Conservation (phyloP, 1,140 invertebrate genomes). For the Monochamus saltuarius region DNA sequence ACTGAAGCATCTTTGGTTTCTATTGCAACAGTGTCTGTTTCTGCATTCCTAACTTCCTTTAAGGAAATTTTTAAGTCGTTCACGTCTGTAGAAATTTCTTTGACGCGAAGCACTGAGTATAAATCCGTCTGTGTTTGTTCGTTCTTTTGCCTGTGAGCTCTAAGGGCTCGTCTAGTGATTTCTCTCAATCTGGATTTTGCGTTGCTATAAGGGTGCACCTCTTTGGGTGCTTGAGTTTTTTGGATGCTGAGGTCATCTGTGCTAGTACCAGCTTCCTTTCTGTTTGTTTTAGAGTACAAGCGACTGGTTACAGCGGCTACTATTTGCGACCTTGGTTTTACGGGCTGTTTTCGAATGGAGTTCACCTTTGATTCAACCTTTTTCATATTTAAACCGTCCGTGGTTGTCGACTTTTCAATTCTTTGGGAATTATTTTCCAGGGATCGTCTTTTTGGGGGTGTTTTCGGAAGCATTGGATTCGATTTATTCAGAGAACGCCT, state of each 20-base stretch:
- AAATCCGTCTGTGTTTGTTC: slow-evolving; percentile 62
- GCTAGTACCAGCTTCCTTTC: slow-evolving; percentile 56
- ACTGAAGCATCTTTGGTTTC: slow-evolving; percentile 47
- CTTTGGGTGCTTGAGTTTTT: slow-evolving; percentile 53
- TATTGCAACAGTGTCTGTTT: slow-evolving; percentile 37
- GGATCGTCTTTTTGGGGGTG: slow-evolving; percentile 22
- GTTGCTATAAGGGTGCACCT: slow-evolving; percentile 58
- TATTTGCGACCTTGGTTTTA: slow-evolving; percentile 59
- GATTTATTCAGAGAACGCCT: slow-evolving; percentile 34
- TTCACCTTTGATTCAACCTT: slow-evolving; percentile 36
- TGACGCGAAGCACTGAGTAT: slow-evolving; percentile 55
- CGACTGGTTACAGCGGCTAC: slow-evolving; percentile 69
- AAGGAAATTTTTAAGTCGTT: slow-evolving; percentile 55
- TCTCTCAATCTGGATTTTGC: slow-evolving; percentile 58
- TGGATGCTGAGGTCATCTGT: slow-evolving; percentile 49
- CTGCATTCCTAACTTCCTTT: slow-evolving; percentile 42
- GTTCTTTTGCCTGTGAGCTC: slow-evolving; percentile 58
- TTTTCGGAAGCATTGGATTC: slow-evolving; percentile 15
- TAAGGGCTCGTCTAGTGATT: slow-evolving; percentile 58
- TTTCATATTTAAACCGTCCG: slow-evolving; percentile 16
- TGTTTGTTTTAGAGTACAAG: slow-evolving; percentile 63
- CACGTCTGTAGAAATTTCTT: slow-evolving; percentile 59
- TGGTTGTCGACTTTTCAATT: slow-evolving; percentile 19
- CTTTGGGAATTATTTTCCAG: slow-evolving; percentile 10
- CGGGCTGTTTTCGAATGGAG: slow-evolving; percentile 27